Conservation (phyloP, 2,888 invertebrate genomes). For the Noctua pronuba region DNA sequence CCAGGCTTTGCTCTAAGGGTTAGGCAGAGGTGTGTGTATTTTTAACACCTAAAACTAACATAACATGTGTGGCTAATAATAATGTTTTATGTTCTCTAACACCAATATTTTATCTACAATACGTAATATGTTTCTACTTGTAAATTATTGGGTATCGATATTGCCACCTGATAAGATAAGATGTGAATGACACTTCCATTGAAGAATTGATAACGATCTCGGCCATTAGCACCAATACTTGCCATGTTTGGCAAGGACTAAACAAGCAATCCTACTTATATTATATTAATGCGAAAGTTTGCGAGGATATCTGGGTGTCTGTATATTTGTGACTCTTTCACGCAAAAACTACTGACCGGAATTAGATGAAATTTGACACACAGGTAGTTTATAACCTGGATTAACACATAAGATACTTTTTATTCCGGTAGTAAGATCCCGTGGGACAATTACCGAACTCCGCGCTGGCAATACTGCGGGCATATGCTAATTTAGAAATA, state of each 20-base stretch:
- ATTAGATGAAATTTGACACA: no score
- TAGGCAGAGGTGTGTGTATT: neutral
- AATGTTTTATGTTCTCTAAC: neutral
- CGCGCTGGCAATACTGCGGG: no score
- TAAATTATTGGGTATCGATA: constrained; percentile 50
- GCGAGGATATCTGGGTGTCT: no score
- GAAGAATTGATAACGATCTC: constrained; percentile 34
- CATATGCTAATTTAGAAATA: neutral
- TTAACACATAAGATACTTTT: no score
- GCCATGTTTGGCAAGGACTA: neutral
- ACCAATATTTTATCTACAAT: constrained; percentile 9
- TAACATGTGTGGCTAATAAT: neutral
- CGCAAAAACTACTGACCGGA: no score
- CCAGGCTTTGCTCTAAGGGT: neutral
- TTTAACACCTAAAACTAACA: neutral
- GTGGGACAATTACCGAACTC: no score
- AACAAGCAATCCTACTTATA: no score
- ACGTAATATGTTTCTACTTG: constrained; percentile 38
- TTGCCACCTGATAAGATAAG: constrained; percentile 46
- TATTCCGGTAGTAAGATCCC: no score
- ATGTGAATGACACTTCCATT: constrained; percentile 41
- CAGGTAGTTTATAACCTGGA: no score
- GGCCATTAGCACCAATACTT: constrained; percentile 9
- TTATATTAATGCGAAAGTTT: no score
- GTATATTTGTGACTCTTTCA: no score